phyloP scores from a whole-genome alignment of 2,113 vertebrate species.

The Penelope pileata region DNA sequence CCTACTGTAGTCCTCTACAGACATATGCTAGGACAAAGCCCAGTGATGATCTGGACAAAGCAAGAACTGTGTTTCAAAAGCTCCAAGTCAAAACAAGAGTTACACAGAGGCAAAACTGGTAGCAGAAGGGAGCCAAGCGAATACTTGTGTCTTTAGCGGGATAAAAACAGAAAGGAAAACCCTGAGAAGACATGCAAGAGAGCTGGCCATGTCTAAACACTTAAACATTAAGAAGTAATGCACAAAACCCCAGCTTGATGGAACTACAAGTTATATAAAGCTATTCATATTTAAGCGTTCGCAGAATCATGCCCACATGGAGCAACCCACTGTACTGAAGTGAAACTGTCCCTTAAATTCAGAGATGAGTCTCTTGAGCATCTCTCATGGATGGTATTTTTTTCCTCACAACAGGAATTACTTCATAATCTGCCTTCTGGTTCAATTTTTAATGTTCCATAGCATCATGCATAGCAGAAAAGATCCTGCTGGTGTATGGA shows the following conservation, averaged over 20 bases:
- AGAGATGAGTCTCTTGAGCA: neutral
- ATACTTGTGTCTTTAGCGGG: neutral
- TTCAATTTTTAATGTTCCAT: neutral
- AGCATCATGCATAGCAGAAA: neutral
- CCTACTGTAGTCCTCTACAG: neutral
- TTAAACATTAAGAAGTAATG: neutral
- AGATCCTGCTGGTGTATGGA: neutral
- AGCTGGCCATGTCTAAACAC: neutral
- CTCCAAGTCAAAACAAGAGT: neutral
- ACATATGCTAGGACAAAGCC: neutral
- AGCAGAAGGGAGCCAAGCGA: neutral
- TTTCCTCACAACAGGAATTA: neutral
- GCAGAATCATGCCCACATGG: neutral
- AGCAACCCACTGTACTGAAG: neutral
- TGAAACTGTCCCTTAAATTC: constrained; percentile 6
- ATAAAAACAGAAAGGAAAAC: neutral
- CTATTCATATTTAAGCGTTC: neutral
- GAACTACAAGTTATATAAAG: neutral
- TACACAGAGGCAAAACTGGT: neutral
- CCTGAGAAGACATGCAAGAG: neutral
- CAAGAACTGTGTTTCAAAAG: neutral
- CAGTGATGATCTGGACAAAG: neutral
- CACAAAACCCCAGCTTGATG: neutral
- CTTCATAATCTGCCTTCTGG: neutral
- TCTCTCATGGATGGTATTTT: neutral